Percentiles rank a stretch among this genome's conserved stretches.
These are phyloP conservation scores for Menura novaehollandiae DNA, from an alignment of 2,113 vertebrate species.

Conservation along the genomic window DNA sequence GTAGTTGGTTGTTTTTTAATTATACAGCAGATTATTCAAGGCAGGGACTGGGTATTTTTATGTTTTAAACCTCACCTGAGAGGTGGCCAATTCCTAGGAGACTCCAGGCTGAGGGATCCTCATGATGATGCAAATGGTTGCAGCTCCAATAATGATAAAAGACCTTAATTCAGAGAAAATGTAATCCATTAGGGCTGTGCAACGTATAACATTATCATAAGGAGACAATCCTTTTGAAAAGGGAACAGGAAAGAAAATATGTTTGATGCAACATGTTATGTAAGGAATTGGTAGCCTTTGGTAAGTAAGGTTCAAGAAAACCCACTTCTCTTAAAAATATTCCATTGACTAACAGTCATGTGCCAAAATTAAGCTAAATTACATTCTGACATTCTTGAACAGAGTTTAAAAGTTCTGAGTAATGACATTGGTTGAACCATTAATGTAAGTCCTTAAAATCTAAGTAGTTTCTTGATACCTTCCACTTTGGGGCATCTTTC, in stretches of 20 bases:
- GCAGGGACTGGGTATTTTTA: background rate
- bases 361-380: conserved; percentile 45
- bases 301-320: background rate
- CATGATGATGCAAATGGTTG: background rate
- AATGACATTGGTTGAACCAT: conserved; percentile 44
- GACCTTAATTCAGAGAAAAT: background rate
- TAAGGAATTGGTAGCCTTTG: background rate
- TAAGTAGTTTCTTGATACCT: conserved; percentile 65
- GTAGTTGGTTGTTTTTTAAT: background rate
- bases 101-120: background rate
- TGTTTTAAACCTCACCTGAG: background rate
- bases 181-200: background rate
- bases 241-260: background rate
- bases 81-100: background rate
- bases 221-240: background rate
- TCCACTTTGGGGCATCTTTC: conserved; percentile 66
- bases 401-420: conserved; percentile 52
- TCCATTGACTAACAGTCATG: background rate
- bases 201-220: background rate
- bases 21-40: background rate
- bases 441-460: conserved; percentile 62
- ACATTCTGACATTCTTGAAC: conserved; percentile 28
- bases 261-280: background rate
- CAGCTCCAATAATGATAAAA: background rate
- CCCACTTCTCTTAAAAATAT: background rate